These are phyloP conservation scores for Ornithorhynchus anatinus DNA, from an alignment of 2,113 vertebrate genomes.

Conservation along the genomic window DNA sequence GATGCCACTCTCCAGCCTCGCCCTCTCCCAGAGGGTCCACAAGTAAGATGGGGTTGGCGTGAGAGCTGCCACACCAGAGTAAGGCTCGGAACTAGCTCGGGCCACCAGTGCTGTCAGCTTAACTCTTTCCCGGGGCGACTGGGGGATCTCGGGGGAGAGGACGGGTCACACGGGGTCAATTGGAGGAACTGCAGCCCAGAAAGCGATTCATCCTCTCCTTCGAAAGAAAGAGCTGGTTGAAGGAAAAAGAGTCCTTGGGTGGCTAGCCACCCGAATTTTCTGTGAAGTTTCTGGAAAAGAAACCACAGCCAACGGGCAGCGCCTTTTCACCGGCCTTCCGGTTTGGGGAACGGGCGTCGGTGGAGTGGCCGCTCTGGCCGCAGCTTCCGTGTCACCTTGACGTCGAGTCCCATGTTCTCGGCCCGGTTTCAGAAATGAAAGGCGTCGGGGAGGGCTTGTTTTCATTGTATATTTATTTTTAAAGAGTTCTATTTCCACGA, in stretches of 20 bases:
- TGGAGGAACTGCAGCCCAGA: constrained; percentile 54
- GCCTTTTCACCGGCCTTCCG: constrained; percentile 55
- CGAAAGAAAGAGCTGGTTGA: constrained; percentile 66
- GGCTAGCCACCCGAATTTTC: constrained; percentile 62
- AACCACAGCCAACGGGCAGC: constrained; percentile 55
- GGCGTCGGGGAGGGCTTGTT: constrained; percentile 51
- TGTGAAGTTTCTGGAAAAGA: constrained; percentile 66
- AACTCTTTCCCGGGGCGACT: no score
- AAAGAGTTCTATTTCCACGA: constrained; percentile 53
- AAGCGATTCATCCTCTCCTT: constrained; percentile 60
- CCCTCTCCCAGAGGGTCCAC: no score
- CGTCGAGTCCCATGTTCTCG: constrained; percentile 51
- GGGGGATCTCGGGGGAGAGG: no score
- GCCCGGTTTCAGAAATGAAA: constrained; percentile 42
- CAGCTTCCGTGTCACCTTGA: constrained; percentile 50
- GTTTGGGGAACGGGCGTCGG: constrained; percentile 45
- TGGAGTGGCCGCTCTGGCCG: constrained; percentile 38
- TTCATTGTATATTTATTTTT: constrained; percentile 68
- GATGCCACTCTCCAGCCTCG: no score
- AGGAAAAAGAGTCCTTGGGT: constrained; percentile 66
- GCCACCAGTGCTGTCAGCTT: no score
- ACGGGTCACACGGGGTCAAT: no score
- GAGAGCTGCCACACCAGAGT: no score
- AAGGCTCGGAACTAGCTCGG: no score
- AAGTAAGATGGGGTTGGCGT: no score